Evolutionary conservation across 2,888 invertebrate genomes (phyloP).

Genomic region (Seira ritae): DNA sequence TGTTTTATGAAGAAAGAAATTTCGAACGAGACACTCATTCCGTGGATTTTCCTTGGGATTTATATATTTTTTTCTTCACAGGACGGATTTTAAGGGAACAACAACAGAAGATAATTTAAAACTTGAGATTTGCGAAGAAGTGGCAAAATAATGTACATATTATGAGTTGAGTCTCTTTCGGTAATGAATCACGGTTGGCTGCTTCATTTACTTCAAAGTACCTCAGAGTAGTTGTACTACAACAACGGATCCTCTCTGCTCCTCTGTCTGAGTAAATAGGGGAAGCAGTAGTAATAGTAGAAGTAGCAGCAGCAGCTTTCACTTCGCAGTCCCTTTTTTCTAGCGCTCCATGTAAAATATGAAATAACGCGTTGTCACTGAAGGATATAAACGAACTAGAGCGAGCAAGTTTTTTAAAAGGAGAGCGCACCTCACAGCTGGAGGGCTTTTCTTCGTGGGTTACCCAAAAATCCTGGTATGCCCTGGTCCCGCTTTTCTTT

Average conservation of each 20-base stretch:
- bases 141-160: constrained; percentile 9
- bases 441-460: constrained; percentile 47
- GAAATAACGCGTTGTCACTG: constrained; percentile 4
- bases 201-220: constrained; percentile 14
- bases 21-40: background rate
- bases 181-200: constrained; percentile 14
- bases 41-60: background rate
- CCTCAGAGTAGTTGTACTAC: background rate
- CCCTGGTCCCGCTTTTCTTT: constrained; percentile 16
- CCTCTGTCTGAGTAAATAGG: background rate
- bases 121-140: constrained; percentile 2
- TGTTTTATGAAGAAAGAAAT: background rate
- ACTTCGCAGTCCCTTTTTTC: background rate
- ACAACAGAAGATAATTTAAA: background rate
- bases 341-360: constrained; percentile 11
- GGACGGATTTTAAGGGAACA: background rate
- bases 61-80: background rate
- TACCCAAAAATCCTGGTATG: background rate
- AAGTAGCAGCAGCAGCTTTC: constrained; percentile 7
- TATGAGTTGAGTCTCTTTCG: background rate
- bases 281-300: constrained; percentile 1
- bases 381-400: constrained; percentile 16
- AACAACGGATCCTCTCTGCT: no score
- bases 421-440: constrained; percentile 47
- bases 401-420: background rate